A percentile compares a stretch with the other conserved stretches of the same genome.
Evolutionary conservation across 2,113 vertebrate species (phyloP).

Genomic region (Puntigrus tetrazona): DNA sequence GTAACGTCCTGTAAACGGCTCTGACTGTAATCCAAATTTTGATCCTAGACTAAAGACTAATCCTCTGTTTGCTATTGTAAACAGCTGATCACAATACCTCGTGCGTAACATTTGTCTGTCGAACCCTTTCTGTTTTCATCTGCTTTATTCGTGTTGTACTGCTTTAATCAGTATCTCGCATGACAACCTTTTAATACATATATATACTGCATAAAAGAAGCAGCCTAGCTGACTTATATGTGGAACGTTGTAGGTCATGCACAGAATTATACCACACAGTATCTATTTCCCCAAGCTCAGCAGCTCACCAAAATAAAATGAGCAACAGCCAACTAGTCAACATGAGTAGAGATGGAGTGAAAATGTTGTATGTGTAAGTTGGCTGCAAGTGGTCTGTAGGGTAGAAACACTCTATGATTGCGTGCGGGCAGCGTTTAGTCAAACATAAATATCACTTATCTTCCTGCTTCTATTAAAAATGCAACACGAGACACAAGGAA

Average conservation of each 20-base stretch:
- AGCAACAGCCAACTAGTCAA: slow-evolving; percentile 44
- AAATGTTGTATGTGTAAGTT: not conserved
- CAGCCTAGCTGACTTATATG: not conserved
- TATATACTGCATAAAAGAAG: not conserved
- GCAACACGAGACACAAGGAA: not conserved
- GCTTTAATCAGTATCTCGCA: slow-evolving; percentile 2
- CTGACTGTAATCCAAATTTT: not conserved
- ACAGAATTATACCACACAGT: slow-evolving; percentile 45
- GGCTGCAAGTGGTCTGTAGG: not conserved
- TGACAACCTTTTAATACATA: not conserved
- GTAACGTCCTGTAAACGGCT: slow-evolving; percentile 12
- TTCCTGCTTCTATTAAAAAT: not conserved
- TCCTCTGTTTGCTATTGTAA: slow-evolving; percentile 18
- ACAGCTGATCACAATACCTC: slow-evolving; percentile 4
- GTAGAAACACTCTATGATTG: not conserved
- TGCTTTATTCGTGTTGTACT: not conserved
- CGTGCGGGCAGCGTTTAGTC: not conserved
- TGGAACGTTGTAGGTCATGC: slow-evolving; percentile 25
- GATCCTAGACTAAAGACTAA: not conserved
- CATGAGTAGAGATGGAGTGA: slow-evolving; percentile 23
- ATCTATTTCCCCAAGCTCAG: slow-evolving; percentile 75
- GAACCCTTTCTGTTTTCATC: slow-evolving; percentile 1
- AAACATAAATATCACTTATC: not conserved
- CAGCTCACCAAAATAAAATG: slow-evolving; percentile 71
- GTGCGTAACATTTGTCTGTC: not conserved